These are phyloP conservation scores for Halisarca cf. caerulea DNA, from an alignment of 37 sponge, comb jelly and placozoan species.

Conservation along the genomic window DNA sequence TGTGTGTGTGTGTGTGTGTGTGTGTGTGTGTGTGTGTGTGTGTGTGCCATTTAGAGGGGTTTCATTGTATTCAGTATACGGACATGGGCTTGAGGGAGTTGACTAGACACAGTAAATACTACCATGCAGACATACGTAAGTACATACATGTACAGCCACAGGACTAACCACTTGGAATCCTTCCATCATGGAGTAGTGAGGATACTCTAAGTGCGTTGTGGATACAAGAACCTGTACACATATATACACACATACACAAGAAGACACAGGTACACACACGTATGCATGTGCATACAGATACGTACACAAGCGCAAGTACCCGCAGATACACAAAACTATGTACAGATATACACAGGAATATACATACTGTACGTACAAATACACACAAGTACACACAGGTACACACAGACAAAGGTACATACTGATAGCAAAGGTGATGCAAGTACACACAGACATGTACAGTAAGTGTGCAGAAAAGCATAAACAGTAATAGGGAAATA, in stretches of 20 bases:
- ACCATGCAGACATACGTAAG: neutral
- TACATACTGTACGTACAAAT: neutral
- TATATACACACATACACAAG: neutral
- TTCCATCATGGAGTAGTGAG: neutral
- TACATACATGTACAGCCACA: too few species aligned
- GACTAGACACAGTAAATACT: too few species aligned
- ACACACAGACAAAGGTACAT: neutral
- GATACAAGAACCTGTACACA: conserved; percentile 15
- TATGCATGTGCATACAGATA: neutral
- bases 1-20: too few species aligned
- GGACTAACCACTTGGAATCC: conserved; percentile 3
- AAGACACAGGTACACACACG: neutral
- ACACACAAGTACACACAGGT: neutral
- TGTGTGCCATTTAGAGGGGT: too few species aligned
- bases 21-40: too few species aligned
- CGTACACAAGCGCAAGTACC: neutral
- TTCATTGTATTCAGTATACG: too few species aligned
- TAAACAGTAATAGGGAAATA: too few species aligned
- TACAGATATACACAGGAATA: neutral
- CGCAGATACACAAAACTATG: neutral
- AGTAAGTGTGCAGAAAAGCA: too few species aligned
- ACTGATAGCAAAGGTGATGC: too few species aligned
- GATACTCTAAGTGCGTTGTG: conserved; percentile 23
- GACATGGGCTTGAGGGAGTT: too few species aligned
- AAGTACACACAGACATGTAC: too few species aligned